Conservation (phyloP, 2,797 vertebrate genomes). For the Parambassis ranga region DNA sequence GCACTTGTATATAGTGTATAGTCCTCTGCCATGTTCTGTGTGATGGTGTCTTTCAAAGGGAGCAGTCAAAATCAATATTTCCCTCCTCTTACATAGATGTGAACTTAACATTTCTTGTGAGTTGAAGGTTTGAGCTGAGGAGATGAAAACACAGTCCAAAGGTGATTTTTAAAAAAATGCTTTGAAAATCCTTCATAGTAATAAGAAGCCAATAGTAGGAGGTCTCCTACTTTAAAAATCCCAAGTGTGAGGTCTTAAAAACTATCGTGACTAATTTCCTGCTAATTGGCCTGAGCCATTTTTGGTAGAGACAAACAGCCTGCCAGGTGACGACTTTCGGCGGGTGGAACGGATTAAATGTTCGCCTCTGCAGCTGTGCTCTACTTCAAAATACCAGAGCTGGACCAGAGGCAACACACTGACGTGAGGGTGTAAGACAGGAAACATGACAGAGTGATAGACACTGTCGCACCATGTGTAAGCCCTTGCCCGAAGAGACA, state of each 20-base stretch:
- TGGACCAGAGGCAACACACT: conserved; percentile 52
- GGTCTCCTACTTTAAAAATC: too few species aligned
- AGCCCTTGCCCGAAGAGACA: conserved; percentile 58
- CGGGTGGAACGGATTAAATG: background rate
- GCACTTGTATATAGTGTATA: too few species aligned
- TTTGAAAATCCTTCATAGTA: background rate
- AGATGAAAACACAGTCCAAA: background rate
- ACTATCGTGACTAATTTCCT: background rate
- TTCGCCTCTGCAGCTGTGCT: conserved; percentile 46
- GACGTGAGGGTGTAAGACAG: conserved; percentile 36
- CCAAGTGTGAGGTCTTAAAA: background rate
- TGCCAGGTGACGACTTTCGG: conserved; percentile 16
- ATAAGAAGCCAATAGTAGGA: too few species aligned
- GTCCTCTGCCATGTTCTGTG: too few species aligned
- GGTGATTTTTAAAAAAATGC: background rate
- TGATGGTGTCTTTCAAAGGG: too few species aligned
- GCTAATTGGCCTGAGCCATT: conserved; percentile 3
- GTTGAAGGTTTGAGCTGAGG: background rate
- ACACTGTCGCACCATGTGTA: conserved; percentile 32
- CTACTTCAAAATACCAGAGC: conserved; percentile 36
- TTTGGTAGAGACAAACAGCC: background rate
- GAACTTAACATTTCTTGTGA: background rate
- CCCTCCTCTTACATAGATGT: background rate
- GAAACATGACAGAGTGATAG: conserved; percentile 42
- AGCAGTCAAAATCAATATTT: background rate